Evolutionary conservation across 2,888 invertebrate genomes (phyloP).

Genomic region (Therioaphis trifolii): DNA sequence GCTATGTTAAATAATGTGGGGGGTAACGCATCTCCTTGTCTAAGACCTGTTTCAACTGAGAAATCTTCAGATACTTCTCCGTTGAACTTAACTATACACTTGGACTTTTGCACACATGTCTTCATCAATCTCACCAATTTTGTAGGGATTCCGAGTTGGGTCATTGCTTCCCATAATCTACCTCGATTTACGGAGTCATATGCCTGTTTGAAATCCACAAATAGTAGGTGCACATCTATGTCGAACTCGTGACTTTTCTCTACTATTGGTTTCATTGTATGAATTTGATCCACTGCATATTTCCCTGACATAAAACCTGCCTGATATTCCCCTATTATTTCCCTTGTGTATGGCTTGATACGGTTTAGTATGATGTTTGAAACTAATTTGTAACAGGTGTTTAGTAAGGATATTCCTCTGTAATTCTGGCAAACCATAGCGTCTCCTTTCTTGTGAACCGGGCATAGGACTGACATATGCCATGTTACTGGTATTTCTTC

Average conservation of each 20-base stretch:
- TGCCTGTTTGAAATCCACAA: conserved; percentile 4
- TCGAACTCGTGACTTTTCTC: too few relatives aligned
- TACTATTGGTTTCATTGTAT: too few relatives aligned
- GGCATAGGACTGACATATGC: too few relatives aligned
- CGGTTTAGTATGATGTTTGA: too few relatives aligned
- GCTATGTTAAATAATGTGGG: neutral
- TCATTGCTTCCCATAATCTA: neutral
- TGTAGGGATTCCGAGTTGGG: conserved; percentile 17
- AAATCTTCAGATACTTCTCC: conserved; percentile 4
- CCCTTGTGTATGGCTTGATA: too few relatives aligned
- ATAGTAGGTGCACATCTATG: conserved; percentile 21
- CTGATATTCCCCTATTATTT: too few relatives aligned
- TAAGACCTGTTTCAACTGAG: too few relatives aligned
- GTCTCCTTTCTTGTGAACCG: conserved; percentile 61
- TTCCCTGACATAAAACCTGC: too few relatives aligned
- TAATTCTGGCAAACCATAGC: conserved; percentile 56
- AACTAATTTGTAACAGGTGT: conserved; percentile 54
- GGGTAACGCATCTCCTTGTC: neutral
- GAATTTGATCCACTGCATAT: too few relatives aligned
- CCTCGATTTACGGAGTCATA: neutral
- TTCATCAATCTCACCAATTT: conserved; percentile 16
- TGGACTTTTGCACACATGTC: neutral
- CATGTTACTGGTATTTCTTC: conserved; percentile 5
- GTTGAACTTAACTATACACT: conserved; percentile 25
- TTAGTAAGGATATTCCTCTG: conserved; percentile 61